These are phyloP conservation scores for Acheta domesticus DNA, from an alignment of 2,888 invertebrate genomes.

Conservation along the genomic window DNA sequence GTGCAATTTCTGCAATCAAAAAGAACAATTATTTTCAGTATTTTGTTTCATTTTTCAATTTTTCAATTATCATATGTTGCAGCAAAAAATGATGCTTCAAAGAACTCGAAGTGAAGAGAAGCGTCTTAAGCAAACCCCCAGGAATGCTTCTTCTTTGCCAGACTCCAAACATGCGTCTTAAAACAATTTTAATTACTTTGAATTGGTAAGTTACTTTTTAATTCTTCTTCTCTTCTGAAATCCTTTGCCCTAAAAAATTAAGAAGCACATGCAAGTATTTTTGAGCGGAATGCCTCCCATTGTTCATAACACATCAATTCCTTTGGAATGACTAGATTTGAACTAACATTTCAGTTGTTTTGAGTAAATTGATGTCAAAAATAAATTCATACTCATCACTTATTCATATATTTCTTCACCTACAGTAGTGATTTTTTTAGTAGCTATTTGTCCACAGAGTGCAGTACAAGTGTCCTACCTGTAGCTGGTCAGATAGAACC, in stretches of 20 bases:
- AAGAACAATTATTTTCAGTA: constrained; percentile 1
- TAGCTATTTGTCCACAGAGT: too few relatives aligned
- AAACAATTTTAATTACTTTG: constrained; percentile 78
- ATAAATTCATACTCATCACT: neutral
- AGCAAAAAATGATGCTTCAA: constrained; percentile 66
- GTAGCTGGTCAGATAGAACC: too few relatives aligned
- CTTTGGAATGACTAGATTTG: neutral
- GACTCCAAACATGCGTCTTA: constrained; percentile 85
- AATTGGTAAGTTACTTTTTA: constrained; percentile 60
- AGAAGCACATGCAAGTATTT: too few relatives aligned
- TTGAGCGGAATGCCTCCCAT: too few relatives aligned
- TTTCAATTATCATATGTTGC: constrained; percentile 40
- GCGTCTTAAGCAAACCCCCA: constrained; percentile 47
- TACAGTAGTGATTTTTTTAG: too few relatives aligned
- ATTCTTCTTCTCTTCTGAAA: neutral
- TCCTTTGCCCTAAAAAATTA: too few relatives aligned
- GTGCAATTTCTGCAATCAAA: neutral
- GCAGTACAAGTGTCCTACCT: too few relatives aligned
- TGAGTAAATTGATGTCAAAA: neutral
- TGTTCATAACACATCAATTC: neutral
- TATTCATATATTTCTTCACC: too few relatives aligned
- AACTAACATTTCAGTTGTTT: too few relatives aligned
- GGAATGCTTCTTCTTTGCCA: constrained; percentile 66
- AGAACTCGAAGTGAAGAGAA: constrained; percentile 55
- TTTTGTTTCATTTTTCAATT: constrained; percentile 18